Evolutionary conservation across 2,797 vertebrate genomes (phyloP), one percentile per base, ranked within the genome.

Genomic region (Liasis olivaceus): DNA sequence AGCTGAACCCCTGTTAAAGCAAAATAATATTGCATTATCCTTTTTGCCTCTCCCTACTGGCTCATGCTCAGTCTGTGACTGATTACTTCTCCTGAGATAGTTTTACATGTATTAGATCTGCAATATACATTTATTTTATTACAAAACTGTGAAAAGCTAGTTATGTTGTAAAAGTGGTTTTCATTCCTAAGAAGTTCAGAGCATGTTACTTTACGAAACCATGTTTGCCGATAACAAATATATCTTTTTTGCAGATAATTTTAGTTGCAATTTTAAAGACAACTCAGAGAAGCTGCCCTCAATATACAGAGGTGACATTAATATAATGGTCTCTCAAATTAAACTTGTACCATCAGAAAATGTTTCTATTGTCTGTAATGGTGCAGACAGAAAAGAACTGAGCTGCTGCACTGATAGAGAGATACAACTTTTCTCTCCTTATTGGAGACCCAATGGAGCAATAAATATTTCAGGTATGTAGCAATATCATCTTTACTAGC

Each of bases 381-480:
- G 94, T 5, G 24, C 8, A 47, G 95, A 66, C 0, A 60, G 92
- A 0, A 72, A 77, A 28, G 66, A 91, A 20, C 69, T 98, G 85
- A 96, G 91, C 58, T 98, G 98, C 88, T 98, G 98, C 91, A 94
- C 87, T 72, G 95, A 96, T 62, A 94, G 87, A 62, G 88, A 36
- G 0, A 66, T 92, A 1, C 93, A 93, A 1, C 96, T 94, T 0
- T 95, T 97, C 17, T 85, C 0, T 0, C 47, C 90, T 11, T 84
- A 93, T 88, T 98, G 98, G 98, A 96, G 93, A 88, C 94, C 96
- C 64, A 86, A 95, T 1, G 97, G 97, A 89, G 0, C 26, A 8
- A 93, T 97, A 66, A 95, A 9, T 84, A 95, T 97, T 88, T 91
- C 93, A 96, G 97, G 98, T 98, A 94, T 96, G 96, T 72, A 89